Percentiles rank a stretch among this genome's conserved stretches.
Conservation (phyloP, 2,797 vertebrate species). For the Oreortyx pictus region DNA sequence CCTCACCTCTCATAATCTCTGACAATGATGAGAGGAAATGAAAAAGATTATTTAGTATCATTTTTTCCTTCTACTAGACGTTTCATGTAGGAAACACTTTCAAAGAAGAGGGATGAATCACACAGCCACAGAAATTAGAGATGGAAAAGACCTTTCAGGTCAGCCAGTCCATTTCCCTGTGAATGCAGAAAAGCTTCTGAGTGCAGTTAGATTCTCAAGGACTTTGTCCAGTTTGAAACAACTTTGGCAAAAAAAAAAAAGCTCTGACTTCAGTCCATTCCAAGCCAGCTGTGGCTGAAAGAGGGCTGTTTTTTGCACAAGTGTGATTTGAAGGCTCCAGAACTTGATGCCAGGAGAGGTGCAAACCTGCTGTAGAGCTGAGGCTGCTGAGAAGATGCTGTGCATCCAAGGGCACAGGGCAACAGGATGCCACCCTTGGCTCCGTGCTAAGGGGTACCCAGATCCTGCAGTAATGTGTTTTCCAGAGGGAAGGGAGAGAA, state of each 20-base stretch:
- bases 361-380: background rate
- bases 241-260: conserved; percentile 5
- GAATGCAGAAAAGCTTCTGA: conserved; percentile 39
- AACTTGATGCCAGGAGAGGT: background rate
- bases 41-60: conserved; percentile 54
- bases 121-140: conserved; percentile 60
- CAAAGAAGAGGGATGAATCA: conserved; percentile 62
- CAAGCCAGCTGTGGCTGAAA: background rate
- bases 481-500: background rate
- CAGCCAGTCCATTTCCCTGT: conserved; percentile 51
- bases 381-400: background rate
- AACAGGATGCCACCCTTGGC: background rate
- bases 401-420: rapidly evolving
- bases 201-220: conserved; percentile 12
- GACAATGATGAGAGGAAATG: conserved; percentile 62
- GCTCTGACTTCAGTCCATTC: background rate
- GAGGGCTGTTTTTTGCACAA: background rate
- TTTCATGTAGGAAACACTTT: conserved; percentile 49
- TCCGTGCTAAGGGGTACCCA: background rate
- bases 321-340: background rate
- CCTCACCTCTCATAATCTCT: conserved; percentile 51
- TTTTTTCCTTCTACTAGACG: background rate
- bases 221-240: conserved; percentile 25
- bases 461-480: background rate
- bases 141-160: conserved; percentile 61